Evolutionary conservation across 2,797 vertebrate species (phyloP).

Genomic region (Fratercula arctica): DNA sequence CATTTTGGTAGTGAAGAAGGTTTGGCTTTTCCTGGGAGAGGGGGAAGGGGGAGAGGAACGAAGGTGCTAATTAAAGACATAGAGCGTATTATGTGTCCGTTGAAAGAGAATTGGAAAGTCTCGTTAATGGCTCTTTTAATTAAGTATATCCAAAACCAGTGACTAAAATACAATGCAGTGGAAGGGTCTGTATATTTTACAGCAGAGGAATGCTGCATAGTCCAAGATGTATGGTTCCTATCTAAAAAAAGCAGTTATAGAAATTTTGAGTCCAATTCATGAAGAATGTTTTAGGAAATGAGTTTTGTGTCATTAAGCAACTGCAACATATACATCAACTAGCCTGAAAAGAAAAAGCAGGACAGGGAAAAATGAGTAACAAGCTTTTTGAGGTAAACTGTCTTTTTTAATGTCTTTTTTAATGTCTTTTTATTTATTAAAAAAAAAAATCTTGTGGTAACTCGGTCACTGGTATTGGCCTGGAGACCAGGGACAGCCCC

Average conservation of each 20-base stretch:
- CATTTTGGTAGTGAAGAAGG: constrained; percentile 66
- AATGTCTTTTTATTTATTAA: not conserved
- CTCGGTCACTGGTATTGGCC: not conserved
- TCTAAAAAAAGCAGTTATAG: not conserved
- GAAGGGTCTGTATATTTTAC: not conserved
- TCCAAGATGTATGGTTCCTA: not conserved
- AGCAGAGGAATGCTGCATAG: not conserved
- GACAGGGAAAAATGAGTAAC: not conserved
- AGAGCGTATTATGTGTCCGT: not conserved
- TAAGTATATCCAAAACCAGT: not conserved
- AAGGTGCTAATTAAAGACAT: constrained; percentile 71
- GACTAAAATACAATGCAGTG: not conserved
- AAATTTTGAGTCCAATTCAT: not conserved
- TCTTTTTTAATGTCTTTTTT: accelerated
- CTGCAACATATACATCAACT: not conserved
- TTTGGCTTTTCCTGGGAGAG: constrained; percentile 63
- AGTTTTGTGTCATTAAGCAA: not conserved
- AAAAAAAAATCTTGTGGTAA: not conserved
- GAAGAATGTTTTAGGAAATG: not conserved
- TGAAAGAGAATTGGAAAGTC: not conserved
- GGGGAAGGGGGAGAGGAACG: constrained; percentile 45
- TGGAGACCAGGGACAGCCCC: not conserved
- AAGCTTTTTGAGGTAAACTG: not conserved
- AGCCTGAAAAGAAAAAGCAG: not conserved
- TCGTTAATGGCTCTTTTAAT: not conserved